Evolutionary conservation across 2,113 vertebrate genomes (phyloP).

Genomic region (Sceloporus tristichus): DNA sequence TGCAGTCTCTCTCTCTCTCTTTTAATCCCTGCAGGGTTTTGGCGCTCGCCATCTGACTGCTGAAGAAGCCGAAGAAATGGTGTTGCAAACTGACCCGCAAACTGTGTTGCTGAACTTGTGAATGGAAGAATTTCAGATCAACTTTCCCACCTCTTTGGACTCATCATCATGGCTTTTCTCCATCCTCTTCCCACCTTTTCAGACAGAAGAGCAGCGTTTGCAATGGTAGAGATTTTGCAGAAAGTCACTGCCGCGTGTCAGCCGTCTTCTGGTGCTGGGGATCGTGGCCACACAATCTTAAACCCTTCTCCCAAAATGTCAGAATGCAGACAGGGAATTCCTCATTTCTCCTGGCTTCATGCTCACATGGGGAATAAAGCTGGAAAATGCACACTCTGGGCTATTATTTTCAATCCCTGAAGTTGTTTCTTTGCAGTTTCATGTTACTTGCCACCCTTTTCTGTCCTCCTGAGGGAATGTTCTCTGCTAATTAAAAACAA

Average conservation of each 20-base stretch:
- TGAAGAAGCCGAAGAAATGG: not conserved
- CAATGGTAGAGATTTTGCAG: too few species aligned
- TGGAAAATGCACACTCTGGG: constrained; percentile 47
- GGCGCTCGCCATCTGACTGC: not conserved
- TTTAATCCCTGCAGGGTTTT: constrained; percentile 37
- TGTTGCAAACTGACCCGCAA: not conserved
- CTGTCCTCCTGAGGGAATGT: constrained; percentile 10
- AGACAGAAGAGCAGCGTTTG: not conserved
- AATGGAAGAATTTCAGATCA: rapidly evolving
- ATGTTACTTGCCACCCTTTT: constrained; percentile 48
- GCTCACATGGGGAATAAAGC: constrained; percentile 51
- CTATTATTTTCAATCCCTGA: constrained; percentile 63
- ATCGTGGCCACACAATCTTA: not conserved
- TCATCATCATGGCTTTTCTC: constrained; percentile 43
- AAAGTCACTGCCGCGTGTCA: not conserved
- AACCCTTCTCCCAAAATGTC: constrained; percentile 7
- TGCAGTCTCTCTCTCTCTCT: not conserved
- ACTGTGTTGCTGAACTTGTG: not conserved
- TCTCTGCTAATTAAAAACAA: constrained; percentile 71
- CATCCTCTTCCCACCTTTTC: constrained; percentile 13
- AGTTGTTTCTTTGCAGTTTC: constrained; percentile 57
- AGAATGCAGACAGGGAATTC: not conserved
- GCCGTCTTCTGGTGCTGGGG: not conserved
- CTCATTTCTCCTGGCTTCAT: not conserved
- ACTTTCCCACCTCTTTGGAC: constrained; percentile 38